Percentiles rank a stretch among this genome's conserved stretches.
Conservation (phyloP, 2,113 vertebrate genomes). For the Ceyx cyanopectus region DNA sequence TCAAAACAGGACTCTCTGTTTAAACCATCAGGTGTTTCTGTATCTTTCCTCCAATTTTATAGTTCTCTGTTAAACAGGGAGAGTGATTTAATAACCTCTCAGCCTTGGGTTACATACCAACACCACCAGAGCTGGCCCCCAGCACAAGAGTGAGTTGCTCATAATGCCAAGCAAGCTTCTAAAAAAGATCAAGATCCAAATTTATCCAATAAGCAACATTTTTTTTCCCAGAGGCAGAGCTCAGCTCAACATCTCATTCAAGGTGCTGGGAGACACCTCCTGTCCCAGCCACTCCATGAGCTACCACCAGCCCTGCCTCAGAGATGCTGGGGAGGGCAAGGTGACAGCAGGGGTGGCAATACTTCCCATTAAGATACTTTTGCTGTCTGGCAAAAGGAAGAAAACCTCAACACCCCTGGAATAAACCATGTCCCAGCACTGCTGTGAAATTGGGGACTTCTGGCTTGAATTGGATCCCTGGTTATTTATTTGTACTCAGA, state of each 20-base stretch:
- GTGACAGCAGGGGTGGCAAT: background rate
- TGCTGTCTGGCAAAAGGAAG: background rate
- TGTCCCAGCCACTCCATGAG: background rate
- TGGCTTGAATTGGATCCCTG: background rate
- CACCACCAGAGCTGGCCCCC: background rate
- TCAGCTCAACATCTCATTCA: rapidly evolving
- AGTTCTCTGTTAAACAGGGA: background rate
- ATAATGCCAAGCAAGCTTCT: background rate
- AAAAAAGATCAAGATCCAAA: background rate
- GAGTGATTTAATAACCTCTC: background rate
- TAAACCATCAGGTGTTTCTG: background rate
- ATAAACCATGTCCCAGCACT: background rate
- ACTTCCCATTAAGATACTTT: background rate
- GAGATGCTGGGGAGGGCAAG: background rate
- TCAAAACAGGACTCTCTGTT: background rate
- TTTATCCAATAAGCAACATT: background rate
- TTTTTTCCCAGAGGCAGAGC: background rate
- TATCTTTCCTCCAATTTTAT: background rate
- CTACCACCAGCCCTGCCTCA: background rate
- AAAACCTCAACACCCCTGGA: background rate
- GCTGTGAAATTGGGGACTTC: background rate
- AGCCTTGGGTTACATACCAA: background rate
- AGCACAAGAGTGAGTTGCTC: background rate
- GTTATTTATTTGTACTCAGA: background rate
- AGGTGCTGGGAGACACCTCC: background rate